Percentiles rank a stretch among this genome's conserved stretches.
phyloP scores from a whole-genome alignment of 2,113 vertebrate species.

The Dascyllus trimaculatus region DNA sequence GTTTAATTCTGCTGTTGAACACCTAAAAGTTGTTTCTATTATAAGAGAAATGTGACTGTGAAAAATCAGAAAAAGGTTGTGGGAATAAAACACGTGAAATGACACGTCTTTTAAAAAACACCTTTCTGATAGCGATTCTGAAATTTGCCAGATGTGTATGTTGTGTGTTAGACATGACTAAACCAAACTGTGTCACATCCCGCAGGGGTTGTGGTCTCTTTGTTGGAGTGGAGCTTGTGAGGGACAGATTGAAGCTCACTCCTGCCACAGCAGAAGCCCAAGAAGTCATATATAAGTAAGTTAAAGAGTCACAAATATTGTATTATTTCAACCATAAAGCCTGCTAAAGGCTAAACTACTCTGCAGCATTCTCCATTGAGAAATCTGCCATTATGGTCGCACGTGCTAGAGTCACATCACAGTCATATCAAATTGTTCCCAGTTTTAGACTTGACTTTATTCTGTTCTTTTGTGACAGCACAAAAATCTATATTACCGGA shows the following conservation, averaged over 20 bases:
- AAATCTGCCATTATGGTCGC: no score
- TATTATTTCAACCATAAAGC: neutral
- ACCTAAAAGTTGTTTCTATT: neutral
- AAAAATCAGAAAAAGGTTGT: no score
- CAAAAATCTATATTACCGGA: no score
- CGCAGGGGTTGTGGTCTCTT: constrained; percentile 93
- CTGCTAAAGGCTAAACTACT: neutral
- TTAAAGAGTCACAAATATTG: neutral
- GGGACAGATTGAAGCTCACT: constrained; percentile 86
- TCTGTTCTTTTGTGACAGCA: no score
- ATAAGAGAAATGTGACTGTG: no score
- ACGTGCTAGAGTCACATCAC: no score
- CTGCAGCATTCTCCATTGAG: neutral
- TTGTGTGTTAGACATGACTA: neutral
- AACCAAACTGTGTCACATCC: constrained; percentile 18
- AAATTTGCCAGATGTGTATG: neutral
- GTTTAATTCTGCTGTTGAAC: neutral
- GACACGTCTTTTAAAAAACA: no score
- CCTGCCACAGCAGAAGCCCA: constrained; percentile 96
- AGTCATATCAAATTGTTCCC: no score
- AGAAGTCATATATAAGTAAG: constrained; percentile 93
- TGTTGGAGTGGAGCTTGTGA: constrained; percentile 94
- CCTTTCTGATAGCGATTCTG: neutral
- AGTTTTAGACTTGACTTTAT: no score
- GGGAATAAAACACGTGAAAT: no score